Percentiles rank a stretch among this genome's conserved stretches.
Evolutionary conservation across 2,888 invertebrate species (phyloP).

Genomic region (Lepetodrilus schrolli): DNA sequence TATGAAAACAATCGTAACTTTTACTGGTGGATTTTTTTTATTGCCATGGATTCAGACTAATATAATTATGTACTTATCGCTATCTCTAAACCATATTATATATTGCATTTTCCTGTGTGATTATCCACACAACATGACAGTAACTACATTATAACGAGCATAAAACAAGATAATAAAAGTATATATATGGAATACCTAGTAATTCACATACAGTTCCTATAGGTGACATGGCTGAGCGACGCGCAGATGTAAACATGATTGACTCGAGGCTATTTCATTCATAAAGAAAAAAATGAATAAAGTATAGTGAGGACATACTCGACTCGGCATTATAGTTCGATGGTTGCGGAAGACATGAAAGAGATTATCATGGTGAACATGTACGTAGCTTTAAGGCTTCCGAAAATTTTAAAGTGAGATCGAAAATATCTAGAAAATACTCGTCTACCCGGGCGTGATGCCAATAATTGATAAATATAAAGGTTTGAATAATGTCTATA

Average conservation of each 20-base stretch:
- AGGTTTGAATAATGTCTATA: too few species aligned
- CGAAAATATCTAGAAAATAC: too few species aligned
- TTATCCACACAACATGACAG: not conserved
- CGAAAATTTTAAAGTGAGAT: not conserved
- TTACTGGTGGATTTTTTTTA: not conserved
- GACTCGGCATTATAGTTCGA: not conserved
- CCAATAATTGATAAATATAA: too few species aligned
- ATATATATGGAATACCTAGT: not conserved
- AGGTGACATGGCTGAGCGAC: not conserved
- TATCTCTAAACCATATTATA: too few species aligned
- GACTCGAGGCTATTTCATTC: not conserved
- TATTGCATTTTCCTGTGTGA: not conserved
- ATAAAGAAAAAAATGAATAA: not conserved
- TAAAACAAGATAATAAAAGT: not conserved
- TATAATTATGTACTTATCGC: too few species aligned
- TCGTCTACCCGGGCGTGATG: too few species aligned
- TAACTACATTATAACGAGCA: not conserved
- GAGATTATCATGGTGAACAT: not conserved
- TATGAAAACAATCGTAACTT: not conserved
- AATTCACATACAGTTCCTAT: not conserved
- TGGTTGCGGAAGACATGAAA: not conserved
- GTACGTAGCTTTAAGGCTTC: not conserved
- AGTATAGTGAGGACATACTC: not conserved
- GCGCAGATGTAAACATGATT: not conserved
- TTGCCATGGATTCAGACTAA: not conserved